Percentiles rank a stretch among this genome's conserved stretches.
Evolutionary conservation across 2,888 invertebrate genomes (phyloP).

Genomic region (Eristalis pertinax): DNA sequence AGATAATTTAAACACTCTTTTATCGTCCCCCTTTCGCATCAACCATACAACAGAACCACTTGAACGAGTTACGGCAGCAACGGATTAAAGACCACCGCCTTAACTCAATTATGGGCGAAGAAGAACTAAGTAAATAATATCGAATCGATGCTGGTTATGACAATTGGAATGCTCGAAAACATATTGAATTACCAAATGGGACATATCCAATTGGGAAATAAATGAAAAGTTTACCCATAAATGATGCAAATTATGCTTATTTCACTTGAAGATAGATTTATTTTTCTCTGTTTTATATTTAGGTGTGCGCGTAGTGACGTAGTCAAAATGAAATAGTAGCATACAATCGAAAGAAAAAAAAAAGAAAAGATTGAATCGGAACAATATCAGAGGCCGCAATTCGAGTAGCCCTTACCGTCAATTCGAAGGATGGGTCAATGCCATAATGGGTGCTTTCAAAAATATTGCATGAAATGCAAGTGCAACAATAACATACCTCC

Average conservation of each 20-base stretch:
- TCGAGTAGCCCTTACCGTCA: slow-evolving; percentile 50
- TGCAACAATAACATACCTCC: slow-evolving; percentile 86
- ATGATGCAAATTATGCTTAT: slow-evolving; percentile 68
- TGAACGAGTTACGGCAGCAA: slow-evolving; percentile 55
- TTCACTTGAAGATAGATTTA: slow-evolving; percentile 48
- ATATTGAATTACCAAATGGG: slow-evolving; percentile 57
- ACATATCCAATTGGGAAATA: slow-evolving; percentile 34
- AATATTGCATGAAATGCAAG: slow-evolving; percentile 31
- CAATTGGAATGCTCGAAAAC: slow-evolving; percentile 23
- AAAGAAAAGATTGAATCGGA: slow-evolving; percentile 29
- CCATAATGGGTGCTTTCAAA: slow-evolving; percentile 56
- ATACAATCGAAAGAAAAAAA: slow-evolving; percentile 39
- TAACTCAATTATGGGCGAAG: slow-evolving; percentile 62
- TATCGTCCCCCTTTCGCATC: neutral
- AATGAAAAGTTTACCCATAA: slow-evolving; percentile 48
- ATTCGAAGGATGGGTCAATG: slow-evolving; percentile 65
- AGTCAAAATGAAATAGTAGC: slow-evolving; percentile 36
- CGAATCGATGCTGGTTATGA: slow-evolving; percentile 10
- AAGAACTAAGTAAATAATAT: slow-evolving; percentile 21
- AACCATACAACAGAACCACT: slow-evolving; percentile 47
- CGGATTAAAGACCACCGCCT: slow-evolving; percentile 62
- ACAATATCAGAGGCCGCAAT: slow-evolving; percentile 40
- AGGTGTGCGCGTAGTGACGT: slow-evolving; percentile 60
- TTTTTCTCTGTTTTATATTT: slow-evolving; percentile 63
- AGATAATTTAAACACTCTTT: slow-evolving; percentile 20